These are phyloP conservation scores for Drosophila seguyi DNA, from an alignment of 1,140 invertebrate species.

Conservation along the genomic window DNA sequence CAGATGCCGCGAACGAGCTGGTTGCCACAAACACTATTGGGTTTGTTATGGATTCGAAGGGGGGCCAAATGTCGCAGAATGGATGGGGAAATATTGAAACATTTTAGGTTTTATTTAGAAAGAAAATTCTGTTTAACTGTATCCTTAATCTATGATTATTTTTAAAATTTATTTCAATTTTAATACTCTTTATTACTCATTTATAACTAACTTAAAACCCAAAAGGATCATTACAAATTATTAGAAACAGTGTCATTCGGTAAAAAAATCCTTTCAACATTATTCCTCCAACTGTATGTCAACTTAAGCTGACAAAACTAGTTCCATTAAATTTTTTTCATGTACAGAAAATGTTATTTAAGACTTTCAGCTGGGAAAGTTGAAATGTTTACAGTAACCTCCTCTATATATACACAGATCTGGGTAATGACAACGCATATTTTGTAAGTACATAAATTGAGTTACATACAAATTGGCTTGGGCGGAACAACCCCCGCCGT, in stretches of 20 bases:
- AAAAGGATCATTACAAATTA: not conserved
- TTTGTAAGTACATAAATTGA: slow-evolving; percentile 69
- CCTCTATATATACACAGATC: slow-evolving; percentile 24
- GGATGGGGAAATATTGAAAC: not conserved
- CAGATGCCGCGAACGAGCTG: slow-evolving; percentile 7
- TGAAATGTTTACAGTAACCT: not conserved
- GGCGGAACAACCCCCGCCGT: slow-evolving; percentile 50
- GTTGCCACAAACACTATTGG: slow-evolving; percentile 12
- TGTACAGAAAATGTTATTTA: not conserved
- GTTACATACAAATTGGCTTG: slow-evolving; percentile 72
- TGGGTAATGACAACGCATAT: slow-evolving; percentile 41
- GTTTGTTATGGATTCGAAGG: slow-evolving; percentile 6
- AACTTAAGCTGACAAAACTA: not conserved
- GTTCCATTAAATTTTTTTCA: not conserved
- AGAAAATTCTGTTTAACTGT: not conserved
- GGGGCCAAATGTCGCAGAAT: not conserved
- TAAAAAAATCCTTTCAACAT: not conserved
- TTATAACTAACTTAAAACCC: not conserved
- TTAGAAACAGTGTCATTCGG: no score
- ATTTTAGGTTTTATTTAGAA: not conserved
- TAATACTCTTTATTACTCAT: not conserved
- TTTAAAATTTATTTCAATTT: not conserved
- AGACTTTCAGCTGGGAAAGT: not conserved
- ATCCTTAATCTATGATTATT: not conserved
- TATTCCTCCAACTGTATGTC: not conserved